Percentiles rank a stretch among this genome's conserved stretches.
Evolutionary conservation across 2,113 vertebrate genomes (phyloP).

Genomic region (Ailuropoda melanoleuca): DNA sequence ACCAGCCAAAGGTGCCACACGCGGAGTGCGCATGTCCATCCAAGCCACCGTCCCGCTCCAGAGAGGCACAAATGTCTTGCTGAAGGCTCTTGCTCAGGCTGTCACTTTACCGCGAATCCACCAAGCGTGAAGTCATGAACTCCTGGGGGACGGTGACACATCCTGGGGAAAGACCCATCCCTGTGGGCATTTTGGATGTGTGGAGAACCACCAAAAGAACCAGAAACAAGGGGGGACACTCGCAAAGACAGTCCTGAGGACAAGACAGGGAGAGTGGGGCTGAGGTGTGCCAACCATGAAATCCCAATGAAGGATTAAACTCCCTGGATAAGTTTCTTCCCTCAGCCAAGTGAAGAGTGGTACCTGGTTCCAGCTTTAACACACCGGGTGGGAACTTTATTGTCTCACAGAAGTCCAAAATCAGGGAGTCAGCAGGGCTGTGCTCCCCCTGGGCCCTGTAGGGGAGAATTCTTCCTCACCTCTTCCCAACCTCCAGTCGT

Average conservation of each 20-base stretch:
- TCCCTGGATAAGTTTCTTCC: not conserved
- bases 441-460: not conserved
- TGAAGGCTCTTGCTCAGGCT: not conserved
- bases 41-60: rapidly evolving
- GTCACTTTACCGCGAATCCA: not conserved
- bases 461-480: not conserved
- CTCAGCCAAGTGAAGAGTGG: not conserved
- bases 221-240: not conserved
- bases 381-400: not conserved
- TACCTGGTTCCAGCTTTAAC: not conserved
- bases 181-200: not conserved
- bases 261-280: not conserved
- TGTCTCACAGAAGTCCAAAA: not conserved
- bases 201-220: not conserved
- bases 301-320: not conserved
- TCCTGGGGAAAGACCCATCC: not conserved
- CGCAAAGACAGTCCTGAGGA: not conserved
- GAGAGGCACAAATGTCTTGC: not conserved
- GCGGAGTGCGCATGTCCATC: rapidly evolving
- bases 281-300: too few species aligned
- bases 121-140: not conserved
- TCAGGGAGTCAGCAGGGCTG: not conserved
- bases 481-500: not conserved
- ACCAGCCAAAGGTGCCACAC: not conserved
- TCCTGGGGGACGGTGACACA: not conserved